Evolutionary conservation across 2,888 invertebrate genomes (phyloP).

Genomic region (Elegia similella): DNA sequence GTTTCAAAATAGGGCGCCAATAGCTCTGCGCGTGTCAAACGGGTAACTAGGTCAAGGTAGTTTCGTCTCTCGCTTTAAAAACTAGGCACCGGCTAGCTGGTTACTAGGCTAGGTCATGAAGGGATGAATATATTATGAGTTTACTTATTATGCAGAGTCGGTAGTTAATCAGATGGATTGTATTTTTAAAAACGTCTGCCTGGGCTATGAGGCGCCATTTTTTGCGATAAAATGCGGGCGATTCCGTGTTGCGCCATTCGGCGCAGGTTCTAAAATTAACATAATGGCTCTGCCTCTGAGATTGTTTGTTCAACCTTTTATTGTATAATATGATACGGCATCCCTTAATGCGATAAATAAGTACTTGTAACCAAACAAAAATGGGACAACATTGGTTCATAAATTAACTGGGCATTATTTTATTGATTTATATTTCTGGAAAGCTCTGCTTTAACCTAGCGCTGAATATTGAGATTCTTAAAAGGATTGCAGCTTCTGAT

Average conservation of each 20-base stretch:
- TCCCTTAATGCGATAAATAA: too few species aligned
- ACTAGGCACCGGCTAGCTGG: constrained; percentile 28
- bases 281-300: too few species aligned
- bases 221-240: not conserved
- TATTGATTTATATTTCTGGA: too few species aligned
- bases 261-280: too few species aligned
- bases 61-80: constrained; percentile 44
- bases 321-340: too few species aligned
- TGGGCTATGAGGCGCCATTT: not conserved
- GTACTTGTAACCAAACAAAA: too few species aligned
- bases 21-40: constrained; percentile 26
- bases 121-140: constrained; percentile 26
- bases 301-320: too few species aligned
- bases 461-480: too few species aligned
- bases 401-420: too few species aligned
- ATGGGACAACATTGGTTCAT: too few species aligned
- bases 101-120: constrained; percentile 41
- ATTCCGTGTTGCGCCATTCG: not conserved
- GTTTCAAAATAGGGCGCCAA: constrained; percentile 42
- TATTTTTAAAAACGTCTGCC: not conserved
- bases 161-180: not conserved
- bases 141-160: not conserved
- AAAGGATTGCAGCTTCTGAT: too few species aligned
- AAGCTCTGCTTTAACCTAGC: too few species aligned
- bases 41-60: constrained; percentile 50